Conservation (phyloP, 2,797 vertebrate species). For the Amphiprion clarkii region DNA sequence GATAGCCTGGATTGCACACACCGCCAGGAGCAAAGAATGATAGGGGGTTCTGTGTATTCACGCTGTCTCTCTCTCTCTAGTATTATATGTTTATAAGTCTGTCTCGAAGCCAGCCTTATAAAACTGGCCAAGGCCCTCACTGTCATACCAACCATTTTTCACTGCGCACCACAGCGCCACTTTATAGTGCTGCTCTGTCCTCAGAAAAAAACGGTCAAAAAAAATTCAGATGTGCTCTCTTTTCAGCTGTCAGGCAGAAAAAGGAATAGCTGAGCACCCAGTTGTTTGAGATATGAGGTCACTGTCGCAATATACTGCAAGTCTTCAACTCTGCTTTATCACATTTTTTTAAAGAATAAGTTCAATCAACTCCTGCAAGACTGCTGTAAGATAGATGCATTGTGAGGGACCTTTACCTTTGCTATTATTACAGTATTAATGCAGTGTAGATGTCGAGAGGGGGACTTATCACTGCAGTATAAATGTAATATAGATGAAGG, state of each 20-base stretch:
- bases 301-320: slow-evolving; percentile 62
- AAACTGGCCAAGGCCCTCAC: slow-evolving; percentile 53
- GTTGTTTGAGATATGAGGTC: slow-evolving; percentile 68
- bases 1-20: slow-evolving; percentile 28
- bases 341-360: slow-evolving; percentile 52
- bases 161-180: slow-evolving; percentile 22
- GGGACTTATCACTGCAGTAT: slow-evolving; percentile 32
- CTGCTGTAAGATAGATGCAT: slow-evolving; percentile 51
- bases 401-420: slow-evolving; percentile 54
- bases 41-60: slow-evolving; percentile 53
- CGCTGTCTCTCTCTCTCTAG: slow-evolving; percentile 39
- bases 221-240: slow-evolving; percentile 47
- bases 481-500: slow-evolving; percentile 56
- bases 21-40: slow-evolving; percentile 44
- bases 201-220: slow-evolving; percentile 39
- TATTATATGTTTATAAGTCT: slow-evolving; percentile 64
- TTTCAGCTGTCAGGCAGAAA: slow-evolving; percentile 48
- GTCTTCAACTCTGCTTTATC: slow-evolving; percentile 54
- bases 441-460: slow-evolving; percentile 29
- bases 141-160: slow-evolving; percentile 57
- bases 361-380: slow-evolving; percentile 38
- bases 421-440: slow-evolving; percentile 57
- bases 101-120: slow-evolving; percentile 48
- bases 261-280: slow-evolving; percentile 44
- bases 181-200: slow-evolving; percentile 52